phyloP scores from a whole-genome alignment of 2,888 invertebrate genomes.

The Orgyia antiqua region DNA sequence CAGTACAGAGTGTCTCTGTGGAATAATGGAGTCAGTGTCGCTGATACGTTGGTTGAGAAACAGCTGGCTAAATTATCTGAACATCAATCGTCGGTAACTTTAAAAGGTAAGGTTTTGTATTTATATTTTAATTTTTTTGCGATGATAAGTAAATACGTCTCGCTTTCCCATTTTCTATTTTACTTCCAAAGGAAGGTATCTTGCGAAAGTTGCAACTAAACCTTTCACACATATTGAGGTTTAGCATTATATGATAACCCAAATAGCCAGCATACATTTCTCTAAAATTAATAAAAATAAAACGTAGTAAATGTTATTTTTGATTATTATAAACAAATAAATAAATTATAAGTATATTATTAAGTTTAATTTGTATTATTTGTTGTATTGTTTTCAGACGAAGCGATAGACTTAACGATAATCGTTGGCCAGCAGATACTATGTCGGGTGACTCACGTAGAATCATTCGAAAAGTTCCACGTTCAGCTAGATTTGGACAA shows the following conservation, averaged over 20 bases:
- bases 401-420: slow-evolving; percentile 66
- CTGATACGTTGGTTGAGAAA: slow-evolving; percentile 66
- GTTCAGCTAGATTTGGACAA: slow-evolving; percentile 65
- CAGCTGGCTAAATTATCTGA: slow-evolving; percentile 61
- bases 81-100: slow-evolving; percentile 53
- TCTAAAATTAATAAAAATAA: no score
- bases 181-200: no score
- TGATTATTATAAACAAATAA: no score
- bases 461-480: slow-evolving; percentile 56
- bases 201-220: no score
- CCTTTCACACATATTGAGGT: no score
- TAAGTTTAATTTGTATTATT: no score
- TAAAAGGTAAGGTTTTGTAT: slow-evolving; percentile 71
- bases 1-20: slow-evolving; percentile 68
- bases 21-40: slow-evolving; percentile 66
- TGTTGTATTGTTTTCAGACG: slow-evolving; percentile 60
- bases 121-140: neutral
- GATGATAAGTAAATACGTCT: neutral
- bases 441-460: slow-evolving; percentile 61
- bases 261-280: no score
- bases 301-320: no score
- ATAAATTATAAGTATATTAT: no score
- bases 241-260: no score
- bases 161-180: no score
- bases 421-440: slow-evolving; percentile 66